Base-by-base conservation (phyloP, 2,888 invertebrate species). In the Clepsis dumicolana region DNA sequence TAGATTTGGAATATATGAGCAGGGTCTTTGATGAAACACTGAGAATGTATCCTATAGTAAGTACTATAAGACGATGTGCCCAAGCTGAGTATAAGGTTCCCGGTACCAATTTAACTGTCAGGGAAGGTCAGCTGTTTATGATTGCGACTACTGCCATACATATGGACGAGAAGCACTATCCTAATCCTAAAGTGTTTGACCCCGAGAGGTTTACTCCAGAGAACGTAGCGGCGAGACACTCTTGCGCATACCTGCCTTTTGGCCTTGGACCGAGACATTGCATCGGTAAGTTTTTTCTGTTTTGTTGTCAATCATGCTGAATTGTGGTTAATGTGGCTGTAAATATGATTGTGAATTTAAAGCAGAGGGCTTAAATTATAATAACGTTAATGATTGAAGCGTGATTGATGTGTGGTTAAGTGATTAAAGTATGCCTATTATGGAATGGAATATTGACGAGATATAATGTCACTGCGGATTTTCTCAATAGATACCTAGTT, bases 11-110 rank as follows among this genome's bases (percentile, higher is more conserved):
- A 10, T 69, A 69, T 16, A 54, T 69, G 60, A 59, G 44, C 12
- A 60, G 48, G 44, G 69, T 70, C 2, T 61, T 70, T 59, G 60
- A 64, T 35, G 69, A 69, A 14, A 69, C 64, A 0, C 35, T 64
- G 32, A 50, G 64, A 32, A 57, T 64, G 54, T 56, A 64, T 57
- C 56, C 64, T 4, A 57, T 57, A 10, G 48, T 48, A 14, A 25
- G 32, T 10, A 48, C 48, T n/a, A 7, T 64, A 24, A 64, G 57
- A 7, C 44, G 57, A 4, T n/a, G 64, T 44, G 54, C 64, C 7
- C 54, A 64, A 27, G 32, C 54, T 0, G 12, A 24, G 18, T 64
- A 64, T 4, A 50, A 50, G 16, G 44, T 64, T 8, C 64, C 64
- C 0, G 57, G 35, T 3, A 64, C 64, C 0, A 35, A 64, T 16